Evolutionary conservation across 1,140 invertebrate genomes (phyloP), one percentile per base, ranked within the genome.

Genomic region (Palaemon carinicauda): DNA sequence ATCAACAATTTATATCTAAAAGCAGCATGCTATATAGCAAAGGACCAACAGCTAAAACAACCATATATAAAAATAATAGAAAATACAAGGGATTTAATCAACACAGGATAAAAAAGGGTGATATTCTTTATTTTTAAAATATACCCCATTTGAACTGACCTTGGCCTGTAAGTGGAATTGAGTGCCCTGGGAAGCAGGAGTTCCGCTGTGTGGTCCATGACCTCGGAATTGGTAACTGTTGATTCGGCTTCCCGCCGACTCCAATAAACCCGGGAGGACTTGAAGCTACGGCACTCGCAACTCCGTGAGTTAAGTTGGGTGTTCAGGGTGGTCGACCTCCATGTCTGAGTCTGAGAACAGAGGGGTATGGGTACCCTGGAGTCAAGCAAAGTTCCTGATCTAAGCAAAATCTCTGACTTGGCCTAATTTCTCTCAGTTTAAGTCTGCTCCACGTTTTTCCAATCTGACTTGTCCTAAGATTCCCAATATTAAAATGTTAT

Each of bases 301-400:
- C 82, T 79, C 7, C 82, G 74, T 10, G 82, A 84, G 75, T 85
- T 85, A 5, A 85, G 56, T 19, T 79, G 82, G 10, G 82, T 85
- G 75, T 85, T 85, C 54, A 85, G 75, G 75, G 82, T 79, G 17
- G 82, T 84, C 3, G 82, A 85, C 74, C 82, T 53, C 82, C 82
- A 85, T 24, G 82, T 85, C 33, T 73, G 80, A 7, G 56, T 82
- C 65, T 82, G 60, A n/a, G 31, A 52, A 24, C 12, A 24, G 31
- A 27, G 33, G 10, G 52, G 51, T n/a, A 52, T 15, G 29, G 19
- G 51, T n/a, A 53, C 9, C 10, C 15, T 10, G 2, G 52, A 12
- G 50, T 24, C 14, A 50, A 0, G 33, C 21, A 0, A 21, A n/a
- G 74, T 50, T 19, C 7, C 9, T 41, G 4, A 52, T 27, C 7